A percentile compares a stretch with the other conserved stretches of the same genome.
phyloP scores from a whole-genome alignment of 2,888 invertebrate species.

The Dexiosoma caninum region DNA sequence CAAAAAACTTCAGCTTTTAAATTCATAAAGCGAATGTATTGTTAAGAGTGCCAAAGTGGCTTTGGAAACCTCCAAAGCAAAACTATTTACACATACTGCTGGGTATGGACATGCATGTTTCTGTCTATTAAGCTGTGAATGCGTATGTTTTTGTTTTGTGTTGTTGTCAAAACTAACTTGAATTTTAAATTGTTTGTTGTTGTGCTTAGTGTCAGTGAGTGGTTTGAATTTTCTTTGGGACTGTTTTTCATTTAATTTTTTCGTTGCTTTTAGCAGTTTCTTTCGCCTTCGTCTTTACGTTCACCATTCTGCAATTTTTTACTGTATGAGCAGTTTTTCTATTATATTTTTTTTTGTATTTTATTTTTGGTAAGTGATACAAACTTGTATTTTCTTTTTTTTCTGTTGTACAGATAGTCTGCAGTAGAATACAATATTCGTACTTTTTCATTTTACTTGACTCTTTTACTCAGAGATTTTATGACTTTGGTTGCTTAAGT shows the following conservation, averaged over 20 bases:
- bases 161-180: slow-evolving; percentile 9
- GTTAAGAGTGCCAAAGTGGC: no score
- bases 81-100: no score
- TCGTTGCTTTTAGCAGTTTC: not conserved
- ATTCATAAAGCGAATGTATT: no score
- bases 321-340: not conserved
- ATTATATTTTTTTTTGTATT: not conserved
- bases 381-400: not conserved
- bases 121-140: not conserved
- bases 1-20: not conserved
- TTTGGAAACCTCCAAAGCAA: no score
- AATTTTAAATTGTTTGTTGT: slow-evolving; percentile 25
- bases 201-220: slow-evolving; percentile 1
- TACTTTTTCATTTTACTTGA: slow-evolving; percentile 34
- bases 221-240: not conserved
- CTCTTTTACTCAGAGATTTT: slow-evolving; percentile 40
- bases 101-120: no score
- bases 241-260: not conserved
- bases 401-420: not conserved
- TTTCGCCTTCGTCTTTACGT: not conserved
- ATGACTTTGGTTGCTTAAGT: slow-evolving; percentile 58
- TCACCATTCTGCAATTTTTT: not conserved
- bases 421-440: not conserved
- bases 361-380: slow-evolving; percentile 5
- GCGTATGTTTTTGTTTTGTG: not conserved